Evolutionary conservation across 2,113 vertebrate genomes (phyloP), one percentile per base, ranked within the genome.

Genomic region (Hipposideros armiger): DNA sequence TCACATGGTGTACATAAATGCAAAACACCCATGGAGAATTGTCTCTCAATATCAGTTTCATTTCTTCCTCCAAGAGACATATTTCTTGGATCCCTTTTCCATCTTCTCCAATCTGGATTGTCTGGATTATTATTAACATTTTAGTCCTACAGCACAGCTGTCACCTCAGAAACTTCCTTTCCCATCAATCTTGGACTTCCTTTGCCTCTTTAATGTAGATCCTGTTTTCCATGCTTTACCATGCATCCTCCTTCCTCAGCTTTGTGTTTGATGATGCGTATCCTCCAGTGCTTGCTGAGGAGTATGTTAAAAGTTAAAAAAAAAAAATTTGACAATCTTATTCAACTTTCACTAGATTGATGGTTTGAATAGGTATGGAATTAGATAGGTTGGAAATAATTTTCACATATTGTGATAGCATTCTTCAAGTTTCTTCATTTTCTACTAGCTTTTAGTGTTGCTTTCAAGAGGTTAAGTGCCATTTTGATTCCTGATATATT

Each of bases 221-320:
- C 30, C 72, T 86, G 1, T 86, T 72, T 72, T 95, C 72, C 86
- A 42, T 36, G 36, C 36, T 36, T 86, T 91, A 62, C 28, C 42
- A 11, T 78, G 62, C 64, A 72, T 78, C 52, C 93, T 83, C 28
- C 62, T 87, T 60, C 40, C 20, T 95, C 42, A 64, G 3, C 32
- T 86, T 50, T 85, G n/a, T 42, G 67, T 64, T 82, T 86, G 45
- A 88, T 56, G 66, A 81, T 81, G 70, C 22, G 70, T 28, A 94
- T 81, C n/a, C 45, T 54, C 19, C 11, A 26, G 45, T 81, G 45
- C 45, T 94, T 88, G 52, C 62, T 84, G 87, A 78, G 72, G 52
- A 50, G 13, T 50, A 50, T 50, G 47, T 50, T 50, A 2, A 50
- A 50, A 50, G 47, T 50, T 50, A 13, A 50, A 50, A 50, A 8